Conservation (phyloP, 2,797 vertebrate genomes). For the Alosa sapidissima region DNA sequence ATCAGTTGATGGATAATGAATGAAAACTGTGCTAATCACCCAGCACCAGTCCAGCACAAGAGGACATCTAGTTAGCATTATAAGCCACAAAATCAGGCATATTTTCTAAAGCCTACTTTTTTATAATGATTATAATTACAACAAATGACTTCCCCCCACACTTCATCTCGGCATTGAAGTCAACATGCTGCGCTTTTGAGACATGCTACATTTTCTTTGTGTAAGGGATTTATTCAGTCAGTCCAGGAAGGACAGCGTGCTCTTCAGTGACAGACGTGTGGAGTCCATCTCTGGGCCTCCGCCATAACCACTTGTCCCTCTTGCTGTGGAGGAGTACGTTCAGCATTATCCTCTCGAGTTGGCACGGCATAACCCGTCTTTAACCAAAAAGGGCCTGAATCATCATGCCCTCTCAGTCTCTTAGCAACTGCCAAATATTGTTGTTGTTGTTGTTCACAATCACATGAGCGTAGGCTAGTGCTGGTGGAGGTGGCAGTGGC, state of each 20-base stretch:
- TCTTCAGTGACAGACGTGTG: background rate
- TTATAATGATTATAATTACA: background rate
- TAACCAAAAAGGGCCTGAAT: constrained; percentile 62
- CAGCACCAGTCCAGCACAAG: no score
- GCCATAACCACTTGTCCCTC: background rate
- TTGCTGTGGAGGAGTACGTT: constrained; percentile 4
- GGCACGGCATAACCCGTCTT: constrained; percentile 56
- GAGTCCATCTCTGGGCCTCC: background rate
- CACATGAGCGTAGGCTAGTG: background rate
- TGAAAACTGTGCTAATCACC: background rate
- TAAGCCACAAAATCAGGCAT: background rate
- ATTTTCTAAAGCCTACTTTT: background rate
- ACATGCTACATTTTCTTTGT: background rate
- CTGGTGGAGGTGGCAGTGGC: constrained; percentile 54
- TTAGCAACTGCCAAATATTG: constrained; percentile 78
- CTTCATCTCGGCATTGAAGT: background rate
- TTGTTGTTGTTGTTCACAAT: constrained; percentile 52
- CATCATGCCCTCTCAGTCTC: constrained; percentile 60
- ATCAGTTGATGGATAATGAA: background rate
- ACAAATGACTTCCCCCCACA: background rate
- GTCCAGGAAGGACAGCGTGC: background rate
- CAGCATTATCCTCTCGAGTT: constrained; percentile 66
- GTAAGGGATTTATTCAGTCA: background rate
- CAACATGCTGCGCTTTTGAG: background rate
- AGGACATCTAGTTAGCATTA: background rate